A percentile compares a stretch with the other conserved stretches of the same genome.
Conservation (phyloP, 1,140 invertebrate genomes). For the Lucilia sericata region DNA sequence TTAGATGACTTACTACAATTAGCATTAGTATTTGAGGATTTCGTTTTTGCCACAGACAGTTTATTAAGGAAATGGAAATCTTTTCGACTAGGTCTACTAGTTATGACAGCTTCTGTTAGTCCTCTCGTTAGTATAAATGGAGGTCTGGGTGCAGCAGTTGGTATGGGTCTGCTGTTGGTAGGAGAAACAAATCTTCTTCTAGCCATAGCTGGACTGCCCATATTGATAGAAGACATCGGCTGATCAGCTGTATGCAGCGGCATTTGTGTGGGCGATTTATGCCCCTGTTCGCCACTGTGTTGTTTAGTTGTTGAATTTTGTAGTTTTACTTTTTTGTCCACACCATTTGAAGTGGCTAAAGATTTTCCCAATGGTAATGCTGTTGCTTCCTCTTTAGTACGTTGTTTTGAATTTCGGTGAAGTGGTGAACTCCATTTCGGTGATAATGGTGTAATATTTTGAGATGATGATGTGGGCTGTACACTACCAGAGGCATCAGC, state of each 20-base stretch:
- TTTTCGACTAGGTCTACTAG: conserved; percentile 60
- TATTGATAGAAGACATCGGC: not conserved
- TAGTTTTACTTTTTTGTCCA: conserved; percentile 21
- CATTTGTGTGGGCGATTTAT: conserved; percentile 29
- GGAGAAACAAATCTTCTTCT: not conserved
- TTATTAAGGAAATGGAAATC: conserved; percentile 60
- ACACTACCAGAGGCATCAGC: conserved; percentile 6
- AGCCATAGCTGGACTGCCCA: not conserved
- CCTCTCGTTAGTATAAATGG: conserved; percentile 59
- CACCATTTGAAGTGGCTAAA: not conserved
- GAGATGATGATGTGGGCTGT: conserved; percentile 49
- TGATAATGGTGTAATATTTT: conserved; percentile 42
- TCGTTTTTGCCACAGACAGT: conserved; percentile 51
- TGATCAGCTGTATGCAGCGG: conserved; percentile 21
- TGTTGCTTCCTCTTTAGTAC: not conserved
- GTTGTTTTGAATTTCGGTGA: conserved; percentile 21
- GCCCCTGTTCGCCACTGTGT: not conserved
- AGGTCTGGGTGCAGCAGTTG: conserved; percentile 44
- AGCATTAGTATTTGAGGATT: conserved; percentile 47
- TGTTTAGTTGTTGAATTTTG: not conserved
- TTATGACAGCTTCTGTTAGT: conserved; percentile 64
- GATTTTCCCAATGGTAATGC: conserved; percentile 7
- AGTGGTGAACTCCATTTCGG: conserved; percentile 8
- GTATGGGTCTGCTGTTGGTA: conserved; percentile 37
- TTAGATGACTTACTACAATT: conserved; percentile 45